Conservation (phyloP, 2,888 invertebrate species). For the Ophion obscuratus region DNA sequence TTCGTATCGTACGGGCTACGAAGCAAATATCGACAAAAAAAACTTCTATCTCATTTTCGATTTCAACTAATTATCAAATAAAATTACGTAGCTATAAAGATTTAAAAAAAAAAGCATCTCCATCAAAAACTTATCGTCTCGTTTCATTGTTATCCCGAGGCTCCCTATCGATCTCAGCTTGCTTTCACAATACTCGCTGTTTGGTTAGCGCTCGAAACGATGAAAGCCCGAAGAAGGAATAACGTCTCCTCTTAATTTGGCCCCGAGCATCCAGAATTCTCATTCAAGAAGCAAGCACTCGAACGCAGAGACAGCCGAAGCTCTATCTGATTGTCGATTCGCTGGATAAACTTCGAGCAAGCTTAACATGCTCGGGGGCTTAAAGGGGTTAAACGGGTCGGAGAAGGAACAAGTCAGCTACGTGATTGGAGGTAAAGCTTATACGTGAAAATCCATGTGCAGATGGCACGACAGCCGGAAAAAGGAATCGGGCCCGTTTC, state of each 20-base stretch:
- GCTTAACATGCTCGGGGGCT: constrained; percentile 53
- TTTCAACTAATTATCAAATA: not conserved
- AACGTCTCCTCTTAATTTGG: constrained; percentile 58
- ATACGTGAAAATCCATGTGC: constrained; percentile 52
- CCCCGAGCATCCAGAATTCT: constrained; percentile 49
- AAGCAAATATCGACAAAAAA: not conserved
- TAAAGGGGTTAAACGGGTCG: constrained; percentile 17
- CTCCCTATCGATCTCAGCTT: not conserved
- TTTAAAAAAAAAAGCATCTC: not conserved
- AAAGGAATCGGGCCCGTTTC: constrained; percentile 35
- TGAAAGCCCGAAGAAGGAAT: constrained; percentile 41
- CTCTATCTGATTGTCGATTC: constrained; percentile 63
- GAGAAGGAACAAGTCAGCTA: constrained; percentile 35
- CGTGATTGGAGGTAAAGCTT: constrained; percentile 62
- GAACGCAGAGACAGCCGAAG: constrained; percentile 17
- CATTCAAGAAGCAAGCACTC: constrained; percentile 47
- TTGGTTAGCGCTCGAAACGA: constrained; percentile 29
- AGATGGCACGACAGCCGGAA: constrained; percentile 38
- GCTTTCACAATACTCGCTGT: constrained; percentile 9
- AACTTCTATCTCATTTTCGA: not conserved
- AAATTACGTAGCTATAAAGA: not conserved
- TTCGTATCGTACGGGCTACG: not conserved
- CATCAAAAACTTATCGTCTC: constrained; percentile 1
- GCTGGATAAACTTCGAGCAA: constrained; percentile 64
- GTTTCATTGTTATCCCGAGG: constrained; percentile 1